Evolutionary conservation across 2,113 vertebrate species (phyloP).

Genomic region (Cnemophilus loriae): DNA sequence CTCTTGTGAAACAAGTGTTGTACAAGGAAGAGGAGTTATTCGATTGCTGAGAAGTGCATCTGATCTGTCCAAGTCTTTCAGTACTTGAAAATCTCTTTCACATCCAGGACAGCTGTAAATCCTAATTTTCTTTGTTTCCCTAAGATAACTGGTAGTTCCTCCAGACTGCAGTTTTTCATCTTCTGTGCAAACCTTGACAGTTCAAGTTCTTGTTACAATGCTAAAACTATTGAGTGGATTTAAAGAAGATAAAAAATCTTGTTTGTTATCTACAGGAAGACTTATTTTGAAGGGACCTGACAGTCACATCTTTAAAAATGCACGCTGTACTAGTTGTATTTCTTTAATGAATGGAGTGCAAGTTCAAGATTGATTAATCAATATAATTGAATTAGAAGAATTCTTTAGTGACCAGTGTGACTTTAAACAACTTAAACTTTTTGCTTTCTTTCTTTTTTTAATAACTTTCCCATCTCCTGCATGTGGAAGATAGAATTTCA

Average conservation of each 20-base stretch:
- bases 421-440: not conserved
- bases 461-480: not conserved
- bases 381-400: not conserved
- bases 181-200: not conserved
- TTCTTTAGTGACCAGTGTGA: not conserved
- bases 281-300: slow-evolving; percentile 24
- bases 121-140: slow-evolving; percentile 1
- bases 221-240: not conserved
- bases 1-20: not conserved
- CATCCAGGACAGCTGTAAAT: not conserved
- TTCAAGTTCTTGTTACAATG: not conserved
- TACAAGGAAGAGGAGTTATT: slow-evolving; percentile 69
- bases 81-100: not conserved
- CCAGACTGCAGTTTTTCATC: not conserved
- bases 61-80: not conserved
- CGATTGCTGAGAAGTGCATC: slow-evolving; percentile 38
- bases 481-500: not conserved
- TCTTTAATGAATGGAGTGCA: not conserved
- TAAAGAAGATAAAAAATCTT: not conserved
- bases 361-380: not conserved
- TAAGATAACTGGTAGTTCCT: not conserved
- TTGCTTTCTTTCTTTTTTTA: not conserved
- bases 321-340: not conserved
- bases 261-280: not conserved
- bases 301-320: not conserved